Conservation (phyloP, 2,888 invertebrate genomes). For the Coelinius sp. region DNA sequence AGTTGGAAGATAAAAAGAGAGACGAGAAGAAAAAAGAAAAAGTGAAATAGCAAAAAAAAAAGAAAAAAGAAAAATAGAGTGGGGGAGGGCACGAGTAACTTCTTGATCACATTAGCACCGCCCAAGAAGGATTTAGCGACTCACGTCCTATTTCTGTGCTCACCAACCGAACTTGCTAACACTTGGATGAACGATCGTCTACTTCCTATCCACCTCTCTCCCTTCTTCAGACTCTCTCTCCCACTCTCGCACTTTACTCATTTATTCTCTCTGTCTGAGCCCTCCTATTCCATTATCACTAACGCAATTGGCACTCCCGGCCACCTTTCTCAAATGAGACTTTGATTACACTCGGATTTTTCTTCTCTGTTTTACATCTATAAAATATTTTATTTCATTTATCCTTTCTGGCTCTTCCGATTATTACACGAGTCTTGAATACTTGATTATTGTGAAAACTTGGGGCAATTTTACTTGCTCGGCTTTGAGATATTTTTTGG, state of each 20-base stretch:
- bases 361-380: conserved; percentile 9
- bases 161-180: conserved; percentile 28
- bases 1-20: conserved; percentile 16
- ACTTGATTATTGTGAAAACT: background rate
- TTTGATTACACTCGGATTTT: conserved; percentile 22
- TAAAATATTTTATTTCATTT: conserved; percentile 20
- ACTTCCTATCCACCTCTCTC: conserved; percentile 4
- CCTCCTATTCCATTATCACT: conserved; percentile 21
- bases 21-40: conserved; percentile 6
- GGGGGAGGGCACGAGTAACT: conserved; percentile 24
- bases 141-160: conserved; percentile 29
- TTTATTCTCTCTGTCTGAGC: conserved; percentile 9
- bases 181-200: conserved; percentile 22
- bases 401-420: background rate
- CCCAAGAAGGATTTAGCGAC: conserved; percentile 30
- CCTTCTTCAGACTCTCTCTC: background rate
- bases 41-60: background rate
- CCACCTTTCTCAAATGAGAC: conserved; percentile 15
- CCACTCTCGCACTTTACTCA: background rate
- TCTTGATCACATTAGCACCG: conserved; percentile 33
- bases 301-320: conserved; percentile 20
- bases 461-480: background rate
- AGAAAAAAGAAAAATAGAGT: background rate
- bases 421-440: background rate
- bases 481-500: background rate